Evolutionary conservation across 2,797 vertebrate genomes (phyloP).

Genomic region (Melanotaenia parkinsoni): DNA sequence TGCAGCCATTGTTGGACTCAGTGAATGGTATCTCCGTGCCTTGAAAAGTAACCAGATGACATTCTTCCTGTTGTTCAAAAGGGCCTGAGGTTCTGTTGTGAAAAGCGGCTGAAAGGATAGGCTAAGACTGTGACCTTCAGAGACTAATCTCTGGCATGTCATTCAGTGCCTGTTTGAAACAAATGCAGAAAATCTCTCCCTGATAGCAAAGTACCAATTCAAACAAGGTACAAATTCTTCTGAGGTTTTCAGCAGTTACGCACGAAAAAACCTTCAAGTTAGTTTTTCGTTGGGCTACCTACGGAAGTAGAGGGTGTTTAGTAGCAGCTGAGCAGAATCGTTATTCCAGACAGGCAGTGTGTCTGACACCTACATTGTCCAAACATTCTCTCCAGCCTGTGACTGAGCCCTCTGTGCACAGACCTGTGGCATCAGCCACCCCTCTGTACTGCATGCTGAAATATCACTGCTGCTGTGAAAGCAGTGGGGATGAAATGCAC

Average conservation of each 20-base stretch:
- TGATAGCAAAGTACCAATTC: conserved; percentile 60
- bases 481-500: conserved; percentile 67
- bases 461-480: conserved; percentile 58
- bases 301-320: conserved; percentile 49
- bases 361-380: conserved; percentile 79
- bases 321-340: conserved; percentile 59
- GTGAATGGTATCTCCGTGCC: conserved; percentile 82
- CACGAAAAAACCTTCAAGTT: conserved; percentile 44
- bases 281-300: conserved; percentile 34
- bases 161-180: conserved; percentile 74
- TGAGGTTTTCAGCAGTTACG: conserved; percentile 38
- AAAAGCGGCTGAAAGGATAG: conserved; percentile 77
- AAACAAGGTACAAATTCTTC: conserved; percentile 53
- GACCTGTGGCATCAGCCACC: conserved; percentile 71
- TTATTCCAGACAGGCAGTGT: conserved; percentile 73
- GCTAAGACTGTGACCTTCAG: conserved; percentile 79
- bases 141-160: conserved; percentile 79
- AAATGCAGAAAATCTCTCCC: conserved; percentile 57
- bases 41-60: conserved; percentile 84
- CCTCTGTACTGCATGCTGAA: conserved; percentile 63
- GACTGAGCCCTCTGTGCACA: conserved; percentile 76
- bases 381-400: conserved; percentile 72
- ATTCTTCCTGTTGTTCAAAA: conserved; percentile 83
- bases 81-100: conserved; percentile 79
- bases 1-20: conserved; percentile 79